These are phyloP conservation scores for Ceyx margarethae DNA, from an alignment of 2,113 vertebrate genomes.

Conservation along the genomic window DNA sequence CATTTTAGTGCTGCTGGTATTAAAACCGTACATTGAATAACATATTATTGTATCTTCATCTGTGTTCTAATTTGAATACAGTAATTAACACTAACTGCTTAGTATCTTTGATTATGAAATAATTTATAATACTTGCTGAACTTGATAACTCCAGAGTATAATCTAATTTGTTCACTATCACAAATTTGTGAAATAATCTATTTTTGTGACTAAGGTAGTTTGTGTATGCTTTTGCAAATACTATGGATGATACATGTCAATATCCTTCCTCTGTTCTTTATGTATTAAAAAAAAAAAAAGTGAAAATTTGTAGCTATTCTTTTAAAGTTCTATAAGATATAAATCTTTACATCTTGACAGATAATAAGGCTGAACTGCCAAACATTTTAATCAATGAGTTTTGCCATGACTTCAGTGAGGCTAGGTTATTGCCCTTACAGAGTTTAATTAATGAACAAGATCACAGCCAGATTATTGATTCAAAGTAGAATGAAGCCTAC, in stretches of 20 bases:
- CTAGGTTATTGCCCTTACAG: background rate
- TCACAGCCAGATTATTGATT: background rate
- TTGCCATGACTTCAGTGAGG: background rate
- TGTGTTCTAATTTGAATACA: background rate
- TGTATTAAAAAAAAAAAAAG: background rate
- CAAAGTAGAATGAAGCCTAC: background rate
- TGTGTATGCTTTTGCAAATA: background rate
- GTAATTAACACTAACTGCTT: slow-evolving; percentile 30
- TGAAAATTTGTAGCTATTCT: background rate
- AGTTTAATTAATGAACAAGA: background rate
- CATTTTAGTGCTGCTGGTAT: too few species aligned
- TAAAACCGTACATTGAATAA: too few species aligned
- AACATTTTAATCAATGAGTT: background rate
- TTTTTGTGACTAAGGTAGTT: background rate
- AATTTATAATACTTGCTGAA: background rate
- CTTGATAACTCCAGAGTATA: background rate
- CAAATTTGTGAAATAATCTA: background rate
- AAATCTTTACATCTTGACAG: background rate
- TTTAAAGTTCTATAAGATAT: background rate
- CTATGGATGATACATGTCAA: background rate
- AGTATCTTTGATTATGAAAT: slow-evolving; percentile 39
- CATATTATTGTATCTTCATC: background rate
- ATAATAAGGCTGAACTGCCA: background rate
- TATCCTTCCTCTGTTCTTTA: background rate
- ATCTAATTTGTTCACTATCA: background rate